A percentile compares a stretch with the other conserved stretches of the same genome.
These are phyloP conservation scores for Chrysemys picta DNA, from an alignment of 2,113 vertebrate genomes.

Conservation along the genomic window DNA sequence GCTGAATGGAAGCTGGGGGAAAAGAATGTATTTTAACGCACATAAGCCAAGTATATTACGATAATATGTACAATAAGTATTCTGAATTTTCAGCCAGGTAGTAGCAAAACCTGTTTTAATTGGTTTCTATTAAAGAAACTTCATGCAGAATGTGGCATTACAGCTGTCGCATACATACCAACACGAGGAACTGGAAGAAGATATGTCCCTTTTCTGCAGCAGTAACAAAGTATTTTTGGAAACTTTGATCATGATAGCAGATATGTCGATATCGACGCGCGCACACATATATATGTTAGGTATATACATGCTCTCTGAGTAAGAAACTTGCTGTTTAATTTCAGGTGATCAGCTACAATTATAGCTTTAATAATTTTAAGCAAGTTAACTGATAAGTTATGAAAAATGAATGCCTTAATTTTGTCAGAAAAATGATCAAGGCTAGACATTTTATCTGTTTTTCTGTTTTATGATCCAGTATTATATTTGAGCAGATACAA, in stretches of 20 bases:
- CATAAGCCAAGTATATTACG: constrained; percentile 16
- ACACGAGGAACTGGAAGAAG: constrained; percentile 1
- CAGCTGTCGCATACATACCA: not conserved
- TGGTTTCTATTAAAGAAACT: not conserved
- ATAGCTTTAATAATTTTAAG: not conserved
- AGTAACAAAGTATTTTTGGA: not conserved
- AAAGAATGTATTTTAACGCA: not conserved
- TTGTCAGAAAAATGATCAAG: constrained; percentile 19
- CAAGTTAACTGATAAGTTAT: not conserved
- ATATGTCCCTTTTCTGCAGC: fast-evolving
- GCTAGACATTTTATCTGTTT: not conserved
- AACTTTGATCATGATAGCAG: not conserved
- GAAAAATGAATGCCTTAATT: constrained; percentile 29
- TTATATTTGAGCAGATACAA: constrained; percentile 33
- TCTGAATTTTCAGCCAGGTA: not conserved
- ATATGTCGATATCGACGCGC: not conserved
- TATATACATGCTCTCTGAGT: not conserved
- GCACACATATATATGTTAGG: fast-evolving
- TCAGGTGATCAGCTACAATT: not conserved
- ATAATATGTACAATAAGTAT: not conserved
- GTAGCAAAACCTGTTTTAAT: constrained; percentile 13
- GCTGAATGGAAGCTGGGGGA: constrained; percentile 11
- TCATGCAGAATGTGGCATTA: not conserved
- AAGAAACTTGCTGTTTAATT: not conserved
- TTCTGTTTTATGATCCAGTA: constrained; percentile 32